phyloP scores from a whole-genome alignment of 2,797 vertebrate species.

The Sebastes cheni region DNA sequence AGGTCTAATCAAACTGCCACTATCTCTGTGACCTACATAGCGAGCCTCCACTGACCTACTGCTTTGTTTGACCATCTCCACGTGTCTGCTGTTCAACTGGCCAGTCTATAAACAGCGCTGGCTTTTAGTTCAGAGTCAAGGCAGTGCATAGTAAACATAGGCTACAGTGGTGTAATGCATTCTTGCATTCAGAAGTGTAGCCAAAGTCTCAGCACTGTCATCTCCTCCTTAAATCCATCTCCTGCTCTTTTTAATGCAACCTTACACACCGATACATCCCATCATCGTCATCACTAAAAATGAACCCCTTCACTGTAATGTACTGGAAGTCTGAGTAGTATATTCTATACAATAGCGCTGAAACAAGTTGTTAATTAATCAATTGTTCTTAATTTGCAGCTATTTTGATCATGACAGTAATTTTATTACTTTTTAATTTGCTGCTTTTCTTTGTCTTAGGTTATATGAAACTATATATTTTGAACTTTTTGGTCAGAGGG shows the following conservation, averaged over 20 bases:
- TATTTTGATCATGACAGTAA: neutral
- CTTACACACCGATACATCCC: neutral
- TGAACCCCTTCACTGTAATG: too few species aligned
- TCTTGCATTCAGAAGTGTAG: conserved; percentile 18
- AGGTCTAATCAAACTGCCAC: neutral
- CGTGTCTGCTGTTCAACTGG: conserved; percentile 42
- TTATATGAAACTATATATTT: neutral
- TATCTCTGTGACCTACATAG: conserved; percentile 54
- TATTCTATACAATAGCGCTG: neutral
- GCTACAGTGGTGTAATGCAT: conserved; percentile 39
- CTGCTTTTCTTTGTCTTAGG: neutral
- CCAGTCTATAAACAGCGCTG: conserved; percentile 58
- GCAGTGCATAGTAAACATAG: conserved; percentile 63
- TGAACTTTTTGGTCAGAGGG: neutral
- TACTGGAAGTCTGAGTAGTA: neutral
- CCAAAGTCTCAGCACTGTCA: conserved; percentile 1
- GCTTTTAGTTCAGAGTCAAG: conserved; percentile 46
- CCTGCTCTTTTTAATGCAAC: neutral
- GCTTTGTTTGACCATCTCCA: conserved; percentile 67
- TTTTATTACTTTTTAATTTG: neutral
- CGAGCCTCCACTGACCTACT: conserved; percentile 41
- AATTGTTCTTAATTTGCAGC: neutral
- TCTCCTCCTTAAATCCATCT: conserved; percentile 25
- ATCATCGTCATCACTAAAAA: neutral
- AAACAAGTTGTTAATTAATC: neutral